phyloP scores from a whole-genome alignment of 2,113 vertebrate species.

The Anhinga anhinga region DNA sequence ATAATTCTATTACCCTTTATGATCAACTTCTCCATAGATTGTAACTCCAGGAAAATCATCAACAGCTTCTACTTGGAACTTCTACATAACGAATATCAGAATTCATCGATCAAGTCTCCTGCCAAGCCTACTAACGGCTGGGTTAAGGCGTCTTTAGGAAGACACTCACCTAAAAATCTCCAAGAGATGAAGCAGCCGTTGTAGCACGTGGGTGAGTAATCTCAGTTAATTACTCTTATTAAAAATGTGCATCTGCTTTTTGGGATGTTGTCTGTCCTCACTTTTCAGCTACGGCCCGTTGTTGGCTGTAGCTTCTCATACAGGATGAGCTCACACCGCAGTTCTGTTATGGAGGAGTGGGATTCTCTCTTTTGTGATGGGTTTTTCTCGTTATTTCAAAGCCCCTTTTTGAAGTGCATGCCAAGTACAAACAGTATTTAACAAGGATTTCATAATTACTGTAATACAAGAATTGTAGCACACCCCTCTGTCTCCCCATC shows the following conservation, averaged over 20 bases:
- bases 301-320: background rate
- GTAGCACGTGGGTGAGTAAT: background rate
- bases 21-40: background rate
- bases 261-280: background rate
- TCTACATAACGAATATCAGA: accelerated
- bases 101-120: background rate
- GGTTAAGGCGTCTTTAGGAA: background rate
- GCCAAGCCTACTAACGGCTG: accelerated
- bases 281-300: background rate
- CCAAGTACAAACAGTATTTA: background rate
- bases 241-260: background rate
- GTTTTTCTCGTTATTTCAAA: background rate
- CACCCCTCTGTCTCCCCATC: background rate
- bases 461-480: no score
- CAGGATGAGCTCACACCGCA: background rate
- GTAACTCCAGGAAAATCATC: background rate
- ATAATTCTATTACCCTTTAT: background rate
- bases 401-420: background rate
- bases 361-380: background rate
- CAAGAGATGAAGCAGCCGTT: background rate
- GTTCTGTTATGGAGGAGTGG: background rate
- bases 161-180: no score
- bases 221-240: background rate
- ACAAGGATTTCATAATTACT: background rate
- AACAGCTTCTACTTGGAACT: background rate